phyloP scores from a whole-genome alignment of 1,140 invertebrate genomes.

The fruit fly (Drosophila melanogaster) region Release_6_plus_ISO1_MT NT_037436.4:17304501-17305000 shows the following conservation, averaged over 20 bases:
- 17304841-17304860: not conserved
- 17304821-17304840: not conserved
- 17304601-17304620: too few species aligned
- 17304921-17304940: conserved; percentile 67
- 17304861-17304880: conserved; percentile 8
- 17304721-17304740: not conserved
- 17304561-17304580: too few species aligned
- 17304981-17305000: conserved; percentile 45
- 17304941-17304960: conserved; percentile 70
- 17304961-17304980: conserved; percentile 47
- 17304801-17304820: too few species aligned
- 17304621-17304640: too few species aligned
- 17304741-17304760: not conserved
- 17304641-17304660: too few species aligned
- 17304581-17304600: too few species aligned
- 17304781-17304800: too few species aligned
- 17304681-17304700: not conserved
- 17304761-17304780: not conserved
- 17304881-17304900: not conserved
- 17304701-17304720: not conserved
- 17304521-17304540: too few species aligned
- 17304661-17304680: too few species aligned
- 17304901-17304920: conserved; percentile 24
- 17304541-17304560: too few species aligned
- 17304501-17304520: too few species aligned